Percentiles rank a stretch among this genome's conserved stretches.
Conservation (phyloP, 2,113 vertebrate genomes). For the Mungos mungo region DNA sequence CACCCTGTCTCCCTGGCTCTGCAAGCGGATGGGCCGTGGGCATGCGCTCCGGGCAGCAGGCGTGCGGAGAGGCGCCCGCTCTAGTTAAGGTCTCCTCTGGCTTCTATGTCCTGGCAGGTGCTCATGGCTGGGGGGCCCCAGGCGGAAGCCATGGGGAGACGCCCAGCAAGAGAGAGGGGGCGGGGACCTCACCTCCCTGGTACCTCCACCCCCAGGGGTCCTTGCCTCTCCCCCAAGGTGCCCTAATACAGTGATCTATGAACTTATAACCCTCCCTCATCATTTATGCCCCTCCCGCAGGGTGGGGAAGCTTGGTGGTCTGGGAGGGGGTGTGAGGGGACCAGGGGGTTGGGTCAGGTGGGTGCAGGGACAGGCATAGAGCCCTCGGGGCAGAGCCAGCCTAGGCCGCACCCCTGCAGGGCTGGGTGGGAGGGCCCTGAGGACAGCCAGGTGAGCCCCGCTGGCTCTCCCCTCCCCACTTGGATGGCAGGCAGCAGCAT, state of each 20-base stretch:
- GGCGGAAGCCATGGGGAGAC: neutral
- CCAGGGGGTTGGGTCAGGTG: neutral
- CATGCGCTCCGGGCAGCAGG: neutral
- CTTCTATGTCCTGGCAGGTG: neutral
- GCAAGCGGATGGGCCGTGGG: fast-evolving
- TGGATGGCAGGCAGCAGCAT: neutral
- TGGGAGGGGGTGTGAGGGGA: neutral
- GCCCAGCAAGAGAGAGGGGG: neutral
- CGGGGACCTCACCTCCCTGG: neutral
- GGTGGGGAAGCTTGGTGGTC: neutral
- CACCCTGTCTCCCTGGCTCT: neutral
- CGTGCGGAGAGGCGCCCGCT: fast-evolving
- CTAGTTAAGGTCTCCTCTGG: neutral
- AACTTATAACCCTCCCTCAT: neutral
- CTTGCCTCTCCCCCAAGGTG: neutral
- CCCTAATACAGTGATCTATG: neutral
- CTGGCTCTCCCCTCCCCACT: neutral
- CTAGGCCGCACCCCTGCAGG: neutral
- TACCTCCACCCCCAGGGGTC: neutral
- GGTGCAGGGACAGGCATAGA: neutral
- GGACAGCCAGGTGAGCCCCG: neutral
- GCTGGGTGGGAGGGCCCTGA: neutral
- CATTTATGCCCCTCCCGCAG: neutral
- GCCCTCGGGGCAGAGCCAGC: neutral
- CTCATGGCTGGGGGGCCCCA: no score